Base-by-base conservation (phyloP, 2,113 vertebrate species). In the Suncus etruscus region DNA sequence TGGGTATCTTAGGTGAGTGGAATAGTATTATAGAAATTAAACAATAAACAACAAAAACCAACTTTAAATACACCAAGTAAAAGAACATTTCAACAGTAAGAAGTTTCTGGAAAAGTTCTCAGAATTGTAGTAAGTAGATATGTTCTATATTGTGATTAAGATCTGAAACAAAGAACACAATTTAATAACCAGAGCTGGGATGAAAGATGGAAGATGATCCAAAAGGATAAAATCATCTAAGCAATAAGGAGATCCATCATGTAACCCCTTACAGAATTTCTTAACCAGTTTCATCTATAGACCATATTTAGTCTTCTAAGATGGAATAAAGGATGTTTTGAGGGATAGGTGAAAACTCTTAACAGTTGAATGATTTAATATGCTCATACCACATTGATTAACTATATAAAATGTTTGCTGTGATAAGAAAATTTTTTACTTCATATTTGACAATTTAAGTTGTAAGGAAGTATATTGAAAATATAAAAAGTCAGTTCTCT, bases 31-130 rank as follows among this genome's bases (percentile, higher is more conserved):
- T 0, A 39, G 54, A 31, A 51, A 27, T 87, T 24, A 11, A 18
- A 15, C 3, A 22, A 39, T 70, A 72, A 72, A 65, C 15, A 65
- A 69, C 7, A 78, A 86, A 73, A 47, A 47, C 47, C 16, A 85
- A 70, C 12, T 92, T 77, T 18, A 87, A 73, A 31, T 92, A 65
- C 92, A 68, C 39, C 8, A 70, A 39, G 65, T 10, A n/a, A 79
- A 84, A 76, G 15, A 22, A 31, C 7, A 51, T 65, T 84, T 85
- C 25, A 39, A 32, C 22, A 29, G 15, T 66, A 85, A 65, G 39
- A 32, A 61, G 58, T 68, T 47, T 4, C 45, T 45, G 20, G 39
- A 29, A 86, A 65, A 11, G 92, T 92, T 83, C 51, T 65, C n/a
- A 11, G 6, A 48, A 14, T 69, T 63, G 12, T 74, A 16, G 16